Percentiles rank a stretch among this genome's conserved stretches.
Conservation (phyloP, 2,797 vertebrate species). For the Microctenopoma lineatum region DNA sequence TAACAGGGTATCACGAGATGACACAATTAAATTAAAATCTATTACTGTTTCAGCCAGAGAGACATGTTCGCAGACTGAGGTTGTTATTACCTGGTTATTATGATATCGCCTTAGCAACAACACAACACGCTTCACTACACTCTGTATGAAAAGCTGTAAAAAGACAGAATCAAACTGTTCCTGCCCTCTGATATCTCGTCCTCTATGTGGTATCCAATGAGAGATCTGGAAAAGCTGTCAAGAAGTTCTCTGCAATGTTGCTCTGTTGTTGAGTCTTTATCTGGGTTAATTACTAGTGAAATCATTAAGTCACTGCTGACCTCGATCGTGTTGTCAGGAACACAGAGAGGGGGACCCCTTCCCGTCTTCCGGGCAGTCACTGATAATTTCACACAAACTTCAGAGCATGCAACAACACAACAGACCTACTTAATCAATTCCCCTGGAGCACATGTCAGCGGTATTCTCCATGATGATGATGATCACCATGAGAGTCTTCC, state of each 20-base stretch:
- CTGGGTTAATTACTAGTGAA: constrained; percentile 56
- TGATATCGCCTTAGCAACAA: constrained; percentile 28
- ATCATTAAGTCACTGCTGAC: constrained; percentile 53
- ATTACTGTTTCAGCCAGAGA: constrained; percentile 15
- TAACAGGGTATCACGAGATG: background rate
- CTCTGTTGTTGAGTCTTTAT: constrained; percentile 50
- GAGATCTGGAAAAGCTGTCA: constrained; percentile 13
- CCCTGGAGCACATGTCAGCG: constrained; percentile 50
- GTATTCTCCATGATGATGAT: constrained; percentile 33
- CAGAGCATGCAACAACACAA: constrained; percentile 42
- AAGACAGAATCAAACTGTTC: constrained; percentile 7
- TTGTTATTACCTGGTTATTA: constrained; percentile 45
- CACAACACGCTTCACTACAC: background rate
- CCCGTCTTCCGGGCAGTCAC: constrained; percentile 46
- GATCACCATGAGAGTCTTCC: constrained; percentile 22
- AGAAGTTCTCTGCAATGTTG: constrained; percentile 26
- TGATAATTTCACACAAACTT: constrained; percentile 47
- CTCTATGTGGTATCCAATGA: background rate
- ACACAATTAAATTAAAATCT: constrained; percentile 42
- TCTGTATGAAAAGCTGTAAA: constrained; percentile 4
- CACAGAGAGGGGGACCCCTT: background rate
- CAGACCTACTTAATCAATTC: constrained; percentile 53
- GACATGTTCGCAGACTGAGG: too few species aligned
- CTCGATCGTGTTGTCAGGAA: constrained; percentile 52
- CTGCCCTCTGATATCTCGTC: constrained; percentile 1